Base-by-base conservation (phyloP, 1,140 invertebrate species). In the Monochamus saltuarius region DNA sequence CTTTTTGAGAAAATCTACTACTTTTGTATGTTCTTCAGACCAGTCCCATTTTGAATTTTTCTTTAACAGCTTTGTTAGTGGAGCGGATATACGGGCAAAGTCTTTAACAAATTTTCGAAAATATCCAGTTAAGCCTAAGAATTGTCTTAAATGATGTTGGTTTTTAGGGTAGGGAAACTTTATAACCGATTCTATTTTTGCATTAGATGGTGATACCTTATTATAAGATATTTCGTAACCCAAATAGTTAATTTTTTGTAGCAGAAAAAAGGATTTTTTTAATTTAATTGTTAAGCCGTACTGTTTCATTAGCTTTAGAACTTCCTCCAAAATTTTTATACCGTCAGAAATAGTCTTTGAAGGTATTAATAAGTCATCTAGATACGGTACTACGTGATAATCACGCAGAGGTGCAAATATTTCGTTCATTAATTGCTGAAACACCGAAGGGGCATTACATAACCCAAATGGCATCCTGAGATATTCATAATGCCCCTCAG, bases 401-500 rank as follows among this genome's bases (percentile, higher is more conserved):
- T 50, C 9, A 50, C 47, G 47, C n/a, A 50, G n/a, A 10, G 34
- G 19, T 34, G 34, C 2, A 22, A 50, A 34, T 50, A 34, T 36
- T 50, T 10, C 47, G 13, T 50, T 36, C 19, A 50, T 50, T 2
- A 42, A 42, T 7, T 42, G 40, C 22, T 29, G 22, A 49, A 49
- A 49, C 7, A 35, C n/a, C 7, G 17, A 49, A 14, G 46, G 17
- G 13, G 17, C 46, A 49, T 49, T 49, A 29, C 17, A 49, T 49
- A 49, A 49, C 14, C 46, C 46, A 49, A 49, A 49, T 9, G 46
- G 17, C 7, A 35, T 13, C 14, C 46, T 19, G 7, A 7, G 13
- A 16, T 49, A 49, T 35, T 49, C 46, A n/a, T 49, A 49, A 49
- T 49, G 46, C 16, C 39, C 39, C 16, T 40, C 11, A 3, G 11